These are phyloP conservation scores for Egretta garzetta DNA, from an alignment of 2,113 vertebrate species.

Conservation along the genomic window DNA sequence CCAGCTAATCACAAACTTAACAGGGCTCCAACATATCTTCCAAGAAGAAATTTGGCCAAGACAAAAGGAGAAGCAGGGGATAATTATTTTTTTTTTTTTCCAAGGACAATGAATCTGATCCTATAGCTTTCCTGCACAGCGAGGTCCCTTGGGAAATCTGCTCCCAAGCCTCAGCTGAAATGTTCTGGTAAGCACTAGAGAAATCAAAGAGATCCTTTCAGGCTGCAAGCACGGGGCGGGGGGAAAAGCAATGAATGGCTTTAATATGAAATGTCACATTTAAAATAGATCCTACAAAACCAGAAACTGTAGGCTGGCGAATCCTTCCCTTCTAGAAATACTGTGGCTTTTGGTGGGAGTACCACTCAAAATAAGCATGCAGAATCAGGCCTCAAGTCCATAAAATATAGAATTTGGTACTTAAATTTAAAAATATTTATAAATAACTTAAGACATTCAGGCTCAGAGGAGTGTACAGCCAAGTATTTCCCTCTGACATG, in stretches of 20 bases:
- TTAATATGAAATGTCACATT: neutral
- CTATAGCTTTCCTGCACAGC: neutral
- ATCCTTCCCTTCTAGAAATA: neutral
- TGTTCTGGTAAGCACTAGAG: neutral
- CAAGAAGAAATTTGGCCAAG: neutral
- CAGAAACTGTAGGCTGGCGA: neutral
- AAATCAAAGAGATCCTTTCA: neutral
- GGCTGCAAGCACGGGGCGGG: neutral
- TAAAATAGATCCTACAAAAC: neutral
- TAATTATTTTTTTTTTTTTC: neutral
- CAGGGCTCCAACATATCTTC: neutral
- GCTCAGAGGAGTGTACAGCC: neutral
- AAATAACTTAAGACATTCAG: constrained; percentile 62
- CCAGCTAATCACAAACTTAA: neutral
- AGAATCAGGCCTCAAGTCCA: neutral
- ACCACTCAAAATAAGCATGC: neutral
- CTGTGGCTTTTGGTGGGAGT: neutral
- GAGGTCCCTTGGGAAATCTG: neutral
- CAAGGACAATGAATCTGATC: neutral
- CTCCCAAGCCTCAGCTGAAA: neutral
- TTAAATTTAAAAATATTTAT: constrained; percentile 6
- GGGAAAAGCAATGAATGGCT: neutral
- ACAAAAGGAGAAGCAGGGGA: neutral
- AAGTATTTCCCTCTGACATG: neutral
- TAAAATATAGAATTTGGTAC: constrained; percentile 9